Evolutionary conservation across 1,140 invertebrate genomes (phyloP).

Genomic region (Onthophagus taurus): DNA sequence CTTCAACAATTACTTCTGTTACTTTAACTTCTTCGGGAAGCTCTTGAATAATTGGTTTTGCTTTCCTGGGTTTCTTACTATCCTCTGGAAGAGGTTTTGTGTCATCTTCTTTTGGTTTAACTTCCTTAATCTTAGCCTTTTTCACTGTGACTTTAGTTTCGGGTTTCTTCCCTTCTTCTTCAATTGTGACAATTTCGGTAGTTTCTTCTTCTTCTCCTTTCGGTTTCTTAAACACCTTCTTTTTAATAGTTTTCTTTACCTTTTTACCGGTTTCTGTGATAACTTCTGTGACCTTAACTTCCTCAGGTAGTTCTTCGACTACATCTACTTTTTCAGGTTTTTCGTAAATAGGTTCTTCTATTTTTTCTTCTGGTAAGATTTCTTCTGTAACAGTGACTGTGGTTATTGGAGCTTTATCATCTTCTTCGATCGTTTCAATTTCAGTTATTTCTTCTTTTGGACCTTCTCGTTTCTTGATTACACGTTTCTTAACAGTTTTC

Average conservation of each 20-base stretch:
- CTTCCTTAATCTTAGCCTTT: constrained; percentile 15
- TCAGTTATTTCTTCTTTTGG: constrained; percentile 24
- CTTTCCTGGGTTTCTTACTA: constrained; percentile 13
- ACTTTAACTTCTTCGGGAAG: constrained; percentile 37
- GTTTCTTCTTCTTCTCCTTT: constrained; percentile 25
- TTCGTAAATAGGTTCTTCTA: constrained; percentile 15
- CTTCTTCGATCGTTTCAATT: constrained; percentile 38
- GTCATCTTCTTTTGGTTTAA: constrained; percentile 37
- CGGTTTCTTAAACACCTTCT: constrained; percentile 24
- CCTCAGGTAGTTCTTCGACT: constrained; percentile 19
- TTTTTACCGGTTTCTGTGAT: constrained; percentile 35
- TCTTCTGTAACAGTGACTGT: constrained; percentile 17
- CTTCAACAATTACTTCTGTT: constrained; percentile 28
- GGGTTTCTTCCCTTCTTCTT: constrained; percentile 33
- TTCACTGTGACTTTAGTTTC: constrained; percentile 28
- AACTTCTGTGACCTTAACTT: constrained; percentile 20
- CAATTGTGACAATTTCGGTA: constrained; percentile 28
- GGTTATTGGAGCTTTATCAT: constrained; percentile 34
- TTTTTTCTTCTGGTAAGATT: constrained; percentile 4
- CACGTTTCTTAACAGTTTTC: constrained; percentile 11
- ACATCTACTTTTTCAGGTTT: constrained; percentile 32
- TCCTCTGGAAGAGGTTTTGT: constrained; percentile 21
- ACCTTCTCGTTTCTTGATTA: constrained; percentile 29
- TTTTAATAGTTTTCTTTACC: constrained; percentile 27
- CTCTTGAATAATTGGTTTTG: constrained; percentile 22